phyloP scores from a whole-genome alignment of 2,797 vertebrate species.

The Bovichtus diacanthus region DNA sequence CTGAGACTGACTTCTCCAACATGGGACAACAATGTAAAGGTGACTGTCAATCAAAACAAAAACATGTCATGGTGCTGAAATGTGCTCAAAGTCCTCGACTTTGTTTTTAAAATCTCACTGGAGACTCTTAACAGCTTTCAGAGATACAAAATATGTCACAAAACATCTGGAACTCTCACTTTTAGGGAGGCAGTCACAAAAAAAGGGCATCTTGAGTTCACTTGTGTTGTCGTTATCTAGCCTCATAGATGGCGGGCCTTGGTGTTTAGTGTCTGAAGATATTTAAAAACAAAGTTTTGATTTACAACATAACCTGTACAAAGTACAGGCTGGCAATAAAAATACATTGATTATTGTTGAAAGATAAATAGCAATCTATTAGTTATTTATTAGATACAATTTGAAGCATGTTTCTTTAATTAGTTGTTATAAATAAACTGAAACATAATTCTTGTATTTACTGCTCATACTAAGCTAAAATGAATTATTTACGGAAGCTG shows the following conservation, averaged over 20 bases:
- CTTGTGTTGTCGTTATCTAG: background rate
- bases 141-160: background rate
- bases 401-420: background rate
- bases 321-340: constrained; percentile 34
- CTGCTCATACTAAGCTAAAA: background rate
- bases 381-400: constrained; percentile 6
- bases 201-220: background rate
- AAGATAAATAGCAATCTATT: background rate
- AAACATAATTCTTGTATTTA: background rate
- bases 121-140: too few species aligned
- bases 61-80: background rate
- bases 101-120: background rate
- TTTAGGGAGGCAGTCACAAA: background rate
- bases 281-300: constrained; percentile 1
- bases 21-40: constrained; percentile 88
- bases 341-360: background rate
- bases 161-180: background rate
- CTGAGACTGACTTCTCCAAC: constrained; percentile 86
- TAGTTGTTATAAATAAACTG: background rate
- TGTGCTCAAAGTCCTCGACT: background rate
- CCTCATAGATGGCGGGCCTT: background rate
- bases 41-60: constrained; percentile 58
- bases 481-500: too few species aligned
- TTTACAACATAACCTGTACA: constrained; percentile 34
- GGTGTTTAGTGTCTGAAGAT: background rate